phyloP scores from a whole-genome alignment of 2,797 vertebrate genomes.

The Clarias pachynema region DNA sequence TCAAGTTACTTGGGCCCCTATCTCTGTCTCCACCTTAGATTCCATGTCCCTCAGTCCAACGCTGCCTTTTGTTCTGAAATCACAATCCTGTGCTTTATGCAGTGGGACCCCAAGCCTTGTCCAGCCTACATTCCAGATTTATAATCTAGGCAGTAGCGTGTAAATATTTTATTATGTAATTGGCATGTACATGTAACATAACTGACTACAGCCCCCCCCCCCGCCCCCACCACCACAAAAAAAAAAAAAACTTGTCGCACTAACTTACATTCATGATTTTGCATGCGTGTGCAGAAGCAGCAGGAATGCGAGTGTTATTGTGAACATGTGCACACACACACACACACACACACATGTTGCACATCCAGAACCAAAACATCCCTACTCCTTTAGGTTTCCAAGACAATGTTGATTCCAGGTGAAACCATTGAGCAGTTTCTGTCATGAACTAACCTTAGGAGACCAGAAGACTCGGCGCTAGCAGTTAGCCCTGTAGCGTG shows the following conservation, averaged over 20 bases:
- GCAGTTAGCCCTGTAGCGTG: no score
- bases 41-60: no score
- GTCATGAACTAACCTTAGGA: no score
- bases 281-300: not conserved
- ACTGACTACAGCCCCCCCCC: not conserved
- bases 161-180: not conserved
- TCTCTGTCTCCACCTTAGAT: no score
- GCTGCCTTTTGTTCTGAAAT: no score
- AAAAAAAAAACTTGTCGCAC: not conserved
- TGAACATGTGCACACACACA: no score
- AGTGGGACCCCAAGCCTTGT: not conserved
- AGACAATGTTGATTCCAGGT: not conserved
- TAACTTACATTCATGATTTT: not conserved
- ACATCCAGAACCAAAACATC: not conserved
- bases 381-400: not conserved
- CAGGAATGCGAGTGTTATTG: not conserved
- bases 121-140: not conserved
- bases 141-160: not conserved
- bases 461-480: no score
- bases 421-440: no score
- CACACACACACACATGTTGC: not conserved
- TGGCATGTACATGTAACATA: not conserved
- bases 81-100: no score
- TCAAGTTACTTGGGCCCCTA: no score
- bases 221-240: no score